Base-by-base conservation (phyloP, 2,113 vertebrate species). In the Passer montanus region DNA sequence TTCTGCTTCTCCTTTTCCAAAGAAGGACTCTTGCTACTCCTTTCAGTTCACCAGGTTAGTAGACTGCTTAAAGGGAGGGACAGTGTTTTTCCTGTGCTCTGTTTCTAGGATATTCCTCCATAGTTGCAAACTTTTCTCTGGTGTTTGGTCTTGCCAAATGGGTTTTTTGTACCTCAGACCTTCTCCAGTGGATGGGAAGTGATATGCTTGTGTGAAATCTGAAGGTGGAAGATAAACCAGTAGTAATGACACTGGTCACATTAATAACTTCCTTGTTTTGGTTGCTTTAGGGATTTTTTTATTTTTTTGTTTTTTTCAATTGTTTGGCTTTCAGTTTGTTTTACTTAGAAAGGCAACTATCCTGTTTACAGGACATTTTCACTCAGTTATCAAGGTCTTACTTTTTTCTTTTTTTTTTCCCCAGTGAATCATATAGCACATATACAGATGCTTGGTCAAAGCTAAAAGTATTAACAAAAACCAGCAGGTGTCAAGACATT, bases 81-180 rank as follows among this genome's bases (percentile, higher is more conserved):
- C 0, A 8, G 12, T 13, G 1, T 4, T 82, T 82, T 58, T 62
- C n/a, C 75, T 73, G 44, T 82, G 41, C 52, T 79, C 67, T 56
- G 4, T 63, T 63, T 41, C 10, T 93, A 33, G n/a, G 17, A 15
- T 21, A 7, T 77, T 66, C 16, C 2, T 60, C 23, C 13, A 10
- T 7, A 24, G 35, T 20, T 4, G 0, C 7, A 49, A 58, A 20
- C 14, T 39, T 52, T 64, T 43, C 89, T n/a, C n/a, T 73, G 17
- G 5, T 67, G 23, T 73, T 80, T 0, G 0, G 8, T 46, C 50
- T 53, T 19, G 9, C 21, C 35, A 21, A 6, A 7, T 56, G 17
- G 6, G 2, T 44, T 73, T 90, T 91, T 53, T 75, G 20, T 63
- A 39, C 21, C 50, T 73, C 7, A 11, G 18, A 30, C 28, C 14